Percentiles rank a stretch among this genome's conserved stretches.
Evolutionary conservation across 2,113 vertebrate genomes (phyloP).

Genomic region (Candoia aspera): DNA sequence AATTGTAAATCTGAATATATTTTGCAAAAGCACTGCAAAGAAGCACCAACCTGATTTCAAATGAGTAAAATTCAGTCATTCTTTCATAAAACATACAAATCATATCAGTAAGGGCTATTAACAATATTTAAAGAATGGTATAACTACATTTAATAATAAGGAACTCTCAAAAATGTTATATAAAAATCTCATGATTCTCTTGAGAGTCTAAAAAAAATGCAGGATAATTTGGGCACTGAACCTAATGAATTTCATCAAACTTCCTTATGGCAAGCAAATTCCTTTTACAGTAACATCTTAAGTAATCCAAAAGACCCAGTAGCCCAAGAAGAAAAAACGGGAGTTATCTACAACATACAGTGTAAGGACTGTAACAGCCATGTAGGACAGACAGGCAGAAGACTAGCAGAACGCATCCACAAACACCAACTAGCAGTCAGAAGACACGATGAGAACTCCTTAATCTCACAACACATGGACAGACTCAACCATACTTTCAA

Average conservation of each 20-base stretch:
- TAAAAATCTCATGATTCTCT: not conserved
- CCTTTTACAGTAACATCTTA: no score
- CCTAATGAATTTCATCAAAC: not conserved
- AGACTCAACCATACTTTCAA: no score
- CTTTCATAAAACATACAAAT: not conserved
- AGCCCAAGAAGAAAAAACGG: no score
- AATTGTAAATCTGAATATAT: not conserved
- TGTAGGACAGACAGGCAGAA: no score
- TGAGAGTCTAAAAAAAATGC: not conserved
- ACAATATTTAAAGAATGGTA: not conserved
- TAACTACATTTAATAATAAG: not conserved
- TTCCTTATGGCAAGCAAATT: not conserved
- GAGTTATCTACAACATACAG: no score
- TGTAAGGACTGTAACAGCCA: no score
- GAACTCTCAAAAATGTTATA: not conserved
- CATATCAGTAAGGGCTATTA: not conserved
- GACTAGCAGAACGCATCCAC: no score
- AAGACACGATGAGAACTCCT: no score
- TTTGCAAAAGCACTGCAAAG: not conserved
- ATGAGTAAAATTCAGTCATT: not conserved
- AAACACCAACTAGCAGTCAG: no score
- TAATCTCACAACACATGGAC: no score
- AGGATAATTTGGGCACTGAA: not conserved
- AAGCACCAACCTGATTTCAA: not conserved
- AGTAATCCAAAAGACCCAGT: no score